Conservation (phyloP, 2,888 invertebrate species). For the Eristalis arbustorum region DNA sequence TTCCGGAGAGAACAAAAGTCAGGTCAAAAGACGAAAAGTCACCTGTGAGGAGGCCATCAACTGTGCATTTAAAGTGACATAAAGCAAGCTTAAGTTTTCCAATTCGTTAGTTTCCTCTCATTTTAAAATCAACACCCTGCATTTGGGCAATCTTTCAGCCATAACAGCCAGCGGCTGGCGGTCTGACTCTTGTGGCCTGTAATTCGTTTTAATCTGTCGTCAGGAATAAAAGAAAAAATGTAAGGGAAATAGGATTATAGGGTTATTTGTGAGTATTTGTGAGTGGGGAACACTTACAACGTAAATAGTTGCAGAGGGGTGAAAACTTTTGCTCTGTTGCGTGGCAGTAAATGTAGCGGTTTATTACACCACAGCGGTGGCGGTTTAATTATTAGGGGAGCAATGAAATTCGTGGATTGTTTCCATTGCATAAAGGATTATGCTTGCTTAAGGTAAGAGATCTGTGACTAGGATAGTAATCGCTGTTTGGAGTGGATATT, state of each 20-base stretch:
- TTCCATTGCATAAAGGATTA: slow-evolving; percentile 19
- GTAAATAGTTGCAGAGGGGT: slow-evolving; percentile 31
- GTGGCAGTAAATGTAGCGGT: slow-evolving; percentile 50
- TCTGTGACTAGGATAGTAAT: slow-evolving; percentile 9
- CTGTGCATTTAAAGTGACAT: background rate
- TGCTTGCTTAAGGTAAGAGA: slow-evolving; percentile 1
- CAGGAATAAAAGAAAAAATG: slow-evolving; percentile 24
- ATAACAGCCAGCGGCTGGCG: background rate
- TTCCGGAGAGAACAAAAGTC: slow-evolving; percentile 34
- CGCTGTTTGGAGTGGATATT: background rate
- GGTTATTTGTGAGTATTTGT: slow-evolving; percentile 58
- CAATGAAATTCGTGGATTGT: slow-evolving; percentile 47
- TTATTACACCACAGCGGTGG: slow-evolving; percentile 43
- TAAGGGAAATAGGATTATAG: slow-evolving; percentile 30
- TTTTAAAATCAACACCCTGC: slow-evolving; percentile 19
- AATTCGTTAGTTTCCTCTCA: slow-evolving; percentile 5
- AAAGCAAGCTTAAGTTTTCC: background rate
- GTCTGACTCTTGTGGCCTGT: slow-evolving; percentile 47
- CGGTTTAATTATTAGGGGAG: slow-evolving; percentile 39
- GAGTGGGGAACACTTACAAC: slow-evolving; percentile 22
- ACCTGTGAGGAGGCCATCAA: background rate
- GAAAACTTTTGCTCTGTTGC: slow-evolving; percentile 50
- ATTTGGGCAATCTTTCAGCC: slow-evolving; percentile 10
- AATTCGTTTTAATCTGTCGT: slow-evolving; percentile 61
- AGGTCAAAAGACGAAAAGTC: slow-evolving; percentile 6